These are phyloP conservation scores for Orussus abietinus DNA, from an alignment of 1,140 invertebrate species.

Conservation along the genomic window DNA sequence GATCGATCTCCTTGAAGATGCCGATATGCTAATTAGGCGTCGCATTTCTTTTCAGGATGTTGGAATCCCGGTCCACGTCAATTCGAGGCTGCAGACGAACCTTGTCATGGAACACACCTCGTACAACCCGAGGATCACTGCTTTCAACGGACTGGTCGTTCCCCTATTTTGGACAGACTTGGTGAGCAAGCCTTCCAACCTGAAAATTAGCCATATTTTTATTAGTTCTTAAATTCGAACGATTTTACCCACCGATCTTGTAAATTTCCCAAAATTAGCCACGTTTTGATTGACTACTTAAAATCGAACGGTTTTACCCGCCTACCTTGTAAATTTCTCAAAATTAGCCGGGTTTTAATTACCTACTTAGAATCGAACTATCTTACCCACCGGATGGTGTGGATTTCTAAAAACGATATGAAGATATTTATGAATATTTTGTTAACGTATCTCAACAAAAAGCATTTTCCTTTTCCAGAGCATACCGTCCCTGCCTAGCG, in stretches of 20 bases:
- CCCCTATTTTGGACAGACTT: constrained; percentile 67
- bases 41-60: constrained; percentile 49
- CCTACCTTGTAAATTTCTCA: too few species aligned
- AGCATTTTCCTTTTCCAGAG: constrained; percentile 32
- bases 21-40: too few species aligned
- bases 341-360: too few species aligned
- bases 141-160: constrained; percentile 60
- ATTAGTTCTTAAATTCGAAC: background rate
- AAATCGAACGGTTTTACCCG: too few species aligned
- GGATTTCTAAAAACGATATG: too few species aligned
- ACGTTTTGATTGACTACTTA: too few species aligned
- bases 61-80: constrained; percentile 58
- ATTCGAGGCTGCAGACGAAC: constrained; percentile 65
- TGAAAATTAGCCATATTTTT: background rate
- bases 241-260: too few species aligned
- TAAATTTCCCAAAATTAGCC: background rate
- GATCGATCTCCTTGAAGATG: too few species aligned
- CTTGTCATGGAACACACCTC: constrained; percentile 58
- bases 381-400: too few species aligned
- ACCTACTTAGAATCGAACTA: too few species aligned
- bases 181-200: constrained; percentile 48
- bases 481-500: constrained; percentile 20
- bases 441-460: too few species aligned
- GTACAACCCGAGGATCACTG: constrained; percentile 53
- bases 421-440: too few species aligned